Evolutionary conservation across 2,797 vertebrate genomes (phyloP).

Genomic region (Amblyopsis hoosieri): DNA sequence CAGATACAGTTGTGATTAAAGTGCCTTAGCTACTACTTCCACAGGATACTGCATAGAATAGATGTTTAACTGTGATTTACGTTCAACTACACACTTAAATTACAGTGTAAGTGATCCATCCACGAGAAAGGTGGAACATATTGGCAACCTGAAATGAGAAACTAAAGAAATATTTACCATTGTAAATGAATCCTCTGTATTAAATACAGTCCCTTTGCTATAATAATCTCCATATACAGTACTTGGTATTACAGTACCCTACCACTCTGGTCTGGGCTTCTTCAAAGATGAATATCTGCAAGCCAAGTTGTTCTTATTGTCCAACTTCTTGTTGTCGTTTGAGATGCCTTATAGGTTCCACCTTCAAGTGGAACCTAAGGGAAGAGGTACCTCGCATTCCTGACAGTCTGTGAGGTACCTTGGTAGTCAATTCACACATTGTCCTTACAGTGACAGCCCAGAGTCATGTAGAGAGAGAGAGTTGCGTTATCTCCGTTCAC

Average conservation of each 20-base stretch:
- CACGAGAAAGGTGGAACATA: slow-evolving; percentile 33
- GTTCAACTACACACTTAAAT: slow-evolving; percentile 43
- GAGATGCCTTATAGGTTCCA: slow-evolving; percentile 37
- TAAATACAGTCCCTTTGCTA: slow-evolving; percentile 29
- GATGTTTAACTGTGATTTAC: slow-evolving; percentile 61
- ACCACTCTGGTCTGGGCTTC: slow-evolving; percentile 40
- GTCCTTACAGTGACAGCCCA: slow-evolving; percentile 41
- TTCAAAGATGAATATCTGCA: slow-evolving; percentile 35
- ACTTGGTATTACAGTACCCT: slow-evolving; percentile 55
- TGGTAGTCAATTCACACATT: slow-evolving; percentile 55
- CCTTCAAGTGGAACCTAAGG: slow-evolving; percentile 35
- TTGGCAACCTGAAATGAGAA: slow-evolving; percentile 44
- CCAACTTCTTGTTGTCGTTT: neutral
- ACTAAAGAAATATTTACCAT: slow-evolving; percentile 17
- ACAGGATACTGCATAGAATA: slow-evolving; percentile 32
- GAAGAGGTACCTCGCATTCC: slow-evolving; percentile 31
- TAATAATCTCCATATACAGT: slow-evolving; percentile 33
- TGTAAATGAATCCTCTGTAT: slow-evolving; percentile 45
- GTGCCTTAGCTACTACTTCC: slow-evolving; percentile 28
- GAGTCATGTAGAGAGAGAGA: slow-evolving; percentile 1
- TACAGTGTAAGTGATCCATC: slow-evolving; percentile 47
- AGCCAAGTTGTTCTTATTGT: slow-evolving; percentile 49
- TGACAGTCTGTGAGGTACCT: slow-evolving; percentile 14
- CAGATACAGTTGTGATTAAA: slow-evolving; percentile 60
- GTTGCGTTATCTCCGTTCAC: no score